A percentile compares a stretch with the other conserved stretches of the same genome.
Evolutionary conservation across 2,113 vertebrate genomes (phyloP).

Genomic region (Mohoua ochrocephala): DNA sequence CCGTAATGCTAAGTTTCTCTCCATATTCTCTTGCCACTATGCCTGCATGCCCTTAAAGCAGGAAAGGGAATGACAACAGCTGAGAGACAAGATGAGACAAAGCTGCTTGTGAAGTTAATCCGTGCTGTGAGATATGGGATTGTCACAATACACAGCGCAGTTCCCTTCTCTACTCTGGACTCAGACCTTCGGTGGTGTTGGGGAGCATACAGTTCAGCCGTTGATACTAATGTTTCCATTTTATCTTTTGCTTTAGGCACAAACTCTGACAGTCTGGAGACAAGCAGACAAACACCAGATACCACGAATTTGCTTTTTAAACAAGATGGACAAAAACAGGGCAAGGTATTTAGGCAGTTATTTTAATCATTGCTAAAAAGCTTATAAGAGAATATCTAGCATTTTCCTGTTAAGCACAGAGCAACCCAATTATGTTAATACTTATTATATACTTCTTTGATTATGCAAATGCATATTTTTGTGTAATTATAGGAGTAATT

Average conservation of each 20-base stretch:
- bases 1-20: neutral
- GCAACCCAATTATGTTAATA: neutral
- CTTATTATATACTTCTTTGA: neutral
- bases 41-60: neutral
- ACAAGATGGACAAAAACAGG: slow-evolving; percentile 95
- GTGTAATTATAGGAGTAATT: neutral
- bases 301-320: slow-evolving; percentile 93
- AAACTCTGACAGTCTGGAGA: slow-evolving; percentile 94
- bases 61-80: neutral
- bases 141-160: no score
- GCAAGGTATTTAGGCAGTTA: slow-evolving; percentile 77
- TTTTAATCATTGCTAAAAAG: neutral
- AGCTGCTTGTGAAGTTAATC: neutral
- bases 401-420: neutral
- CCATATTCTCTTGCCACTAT: neutral
- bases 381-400: neutral
- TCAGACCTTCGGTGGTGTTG: accelerated
- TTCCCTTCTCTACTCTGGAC: neutral
- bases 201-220: accelerated
- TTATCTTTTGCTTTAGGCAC: slow-evolving; percentile 78
- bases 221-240: neutral
- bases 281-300: slow-evolving; percentile 92
- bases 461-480: neutral
- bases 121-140: neutral
- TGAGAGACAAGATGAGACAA: neutral